A percentile compares a stretch with the other conserved stretches of the same genome.
Conservation (phyloP, 2,888 invertebrate genomes). For the Sminthurides aquaticus region DNA sequence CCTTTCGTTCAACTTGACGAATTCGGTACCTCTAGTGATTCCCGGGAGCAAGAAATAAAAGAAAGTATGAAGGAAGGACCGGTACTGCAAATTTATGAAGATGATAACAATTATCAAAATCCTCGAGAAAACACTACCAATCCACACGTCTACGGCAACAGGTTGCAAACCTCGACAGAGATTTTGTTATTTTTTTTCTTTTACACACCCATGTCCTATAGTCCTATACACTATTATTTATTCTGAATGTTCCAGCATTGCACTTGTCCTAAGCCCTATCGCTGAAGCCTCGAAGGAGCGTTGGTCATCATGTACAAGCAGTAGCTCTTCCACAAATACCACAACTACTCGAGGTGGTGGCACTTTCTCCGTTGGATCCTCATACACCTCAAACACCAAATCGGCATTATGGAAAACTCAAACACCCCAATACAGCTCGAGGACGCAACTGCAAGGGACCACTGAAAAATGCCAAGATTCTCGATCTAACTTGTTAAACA, state of each 20-base stretch:
- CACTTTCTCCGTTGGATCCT: conserved; percentile 12
- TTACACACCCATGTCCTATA: no score
- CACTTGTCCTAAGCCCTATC: conserved; percentile 37
- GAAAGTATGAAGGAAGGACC: not conserved
- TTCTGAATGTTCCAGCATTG: conserved; percentile 23
- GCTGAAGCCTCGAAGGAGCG: conserved; percentile 40
- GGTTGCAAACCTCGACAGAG: no score
- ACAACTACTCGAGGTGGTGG: conserved; percentile 23
- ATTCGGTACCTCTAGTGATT: not conserved
- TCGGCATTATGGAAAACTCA: not conserved
- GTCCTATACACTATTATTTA: no score
- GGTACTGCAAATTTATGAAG: not conserved
- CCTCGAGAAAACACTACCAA: conserved; percentile 1
- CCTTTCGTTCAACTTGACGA: not conserved
- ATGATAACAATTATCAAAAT: conserved; percentile 4
- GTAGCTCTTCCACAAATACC: conserved; percentile 30
- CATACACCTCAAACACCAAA: conserved; percentile 5
- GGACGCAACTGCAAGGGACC: not conserved
- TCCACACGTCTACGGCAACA: not conserved
- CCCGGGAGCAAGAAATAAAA: not conserved
- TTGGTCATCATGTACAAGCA: conserved; percentile 34
- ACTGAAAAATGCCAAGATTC: not conserved
- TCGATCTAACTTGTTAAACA: not conserved
- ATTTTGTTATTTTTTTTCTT: no score
- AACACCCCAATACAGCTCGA: not conserved